These are phyloP conservation scores for Nyctibius grandis DNA, from an alignment of 2,797 vertebrate genomes.

Conservation along the genomic window DNA sequence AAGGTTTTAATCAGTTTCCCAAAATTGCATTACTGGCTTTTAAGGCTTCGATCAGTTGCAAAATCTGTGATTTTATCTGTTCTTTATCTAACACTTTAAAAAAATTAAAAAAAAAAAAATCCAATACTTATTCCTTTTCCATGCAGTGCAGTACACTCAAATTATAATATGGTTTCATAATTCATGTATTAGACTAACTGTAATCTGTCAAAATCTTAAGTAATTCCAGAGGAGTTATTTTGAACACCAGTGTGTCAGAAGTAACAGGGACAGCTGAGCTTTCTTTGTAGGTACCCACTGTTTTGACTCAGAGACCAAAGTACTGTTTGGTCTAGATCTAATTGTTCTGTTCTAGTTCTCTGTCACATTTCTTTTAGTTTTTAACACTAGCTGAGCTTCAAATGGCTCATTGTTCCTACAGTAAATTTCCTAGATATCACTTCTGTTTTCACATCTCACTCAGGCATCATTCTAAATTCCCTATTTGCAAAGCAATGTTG, in stretches of 20 bases:
- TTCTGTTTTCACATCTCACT: neutral
- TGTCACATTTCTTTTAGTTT: neutral
- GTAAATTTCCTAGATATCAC: neutral
- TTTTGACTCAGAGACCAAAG: neutral
- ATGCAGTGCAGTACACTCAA: neutral
- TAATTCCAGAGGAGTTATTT: neutral
- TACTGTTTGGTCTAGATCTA: neutral
- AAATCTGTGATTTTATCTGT: neutral
- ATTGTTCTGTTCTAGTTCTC: neutral
- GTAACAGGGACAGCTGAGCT: neutral
- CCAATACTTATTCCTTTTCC: neutral
- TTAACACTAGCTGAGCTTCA: neutral
- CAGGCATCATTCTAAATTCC: neutral
- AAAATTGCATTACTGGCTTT: neutral
- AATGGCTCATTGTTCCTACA: neutral
- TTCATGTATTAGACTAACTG: neutral
- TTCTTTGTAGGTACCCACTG: neutral
- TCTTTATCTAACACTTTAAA: neutral
- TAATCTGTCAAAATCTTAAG: neutral
- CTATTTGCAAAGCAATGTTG: neutral
- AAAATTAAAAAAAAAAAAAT: neutral
- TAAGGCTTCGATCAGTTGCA: neutral
- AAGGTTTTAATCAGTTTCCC: neutral
- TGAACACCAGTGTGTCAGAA: neutral
- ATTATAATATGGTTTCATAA: neutral